phyloP scores from a whole-genome alignment of 1,140 invertebrate species.

The Cataglyphis hispanica region DNA sequence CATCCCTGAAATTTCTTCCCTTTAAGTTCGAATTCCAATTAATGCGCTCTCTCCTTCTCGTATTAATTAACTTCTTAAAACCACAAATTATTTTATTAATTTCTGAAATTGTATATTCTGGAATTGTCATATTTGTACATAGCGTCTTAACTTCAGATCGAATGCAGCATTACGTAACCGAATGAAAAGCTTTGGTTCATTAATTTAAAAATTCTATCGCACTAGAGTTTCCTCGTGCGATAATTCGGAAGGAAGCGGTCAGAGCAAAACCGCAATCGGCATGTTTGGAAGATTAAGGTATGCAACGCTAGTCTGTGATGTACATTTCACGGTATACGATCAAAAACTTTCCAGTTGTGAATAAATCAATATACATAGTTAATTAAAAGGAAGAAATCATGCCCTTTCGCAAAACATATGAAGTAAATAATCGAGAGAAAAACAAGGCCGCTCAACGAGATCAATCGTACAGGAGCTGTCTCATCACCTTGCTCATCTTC shows the following conservation, averaged over 20 bases:
- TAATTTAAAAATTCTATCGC: too few species aligned
- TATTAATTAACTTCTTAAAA: background rate
- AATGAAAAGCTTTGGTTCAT: too few species aligned
- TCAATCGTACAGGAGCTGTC: conserved; percentile 75
- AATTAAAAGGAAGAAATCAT: conserved; percentile 46
- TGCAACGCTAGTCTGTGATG: background rate
- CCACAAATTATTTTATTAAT: background rate
- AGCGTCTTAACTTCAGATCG: background rate
- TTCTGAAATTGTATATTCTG: background rate
- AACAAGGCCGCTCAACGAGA: conserved; percentile 61
- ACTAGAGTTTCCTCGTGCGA: too few species aligned
- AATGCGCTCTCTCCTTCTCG: background rate
- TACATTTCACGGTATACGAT: background rate
- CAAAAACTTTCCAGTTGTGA: background rate
- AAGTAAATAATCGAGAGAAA: conserved; percentile 35
- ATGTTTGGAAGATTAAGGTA: conserved; percentile 37
- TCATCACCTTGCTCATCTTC: conserved; percentile 74
- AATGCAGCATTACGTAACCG: background rate
- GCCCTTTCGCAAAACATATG: conserved; percentile 67
- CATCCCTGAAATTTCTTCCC: background rate
- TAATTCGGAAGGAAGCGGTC: conserved; percentile 72
- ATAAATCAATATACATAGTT: background rate
- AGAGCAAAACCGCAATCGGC: conserved; percentile 68
- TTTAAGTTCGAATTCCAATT: background rate
- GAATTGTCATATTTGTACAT: background rate